Base-by-base conservation (phyloP, 2,113 vertebrate genomes). In the Phocoena sinus region DNA sequence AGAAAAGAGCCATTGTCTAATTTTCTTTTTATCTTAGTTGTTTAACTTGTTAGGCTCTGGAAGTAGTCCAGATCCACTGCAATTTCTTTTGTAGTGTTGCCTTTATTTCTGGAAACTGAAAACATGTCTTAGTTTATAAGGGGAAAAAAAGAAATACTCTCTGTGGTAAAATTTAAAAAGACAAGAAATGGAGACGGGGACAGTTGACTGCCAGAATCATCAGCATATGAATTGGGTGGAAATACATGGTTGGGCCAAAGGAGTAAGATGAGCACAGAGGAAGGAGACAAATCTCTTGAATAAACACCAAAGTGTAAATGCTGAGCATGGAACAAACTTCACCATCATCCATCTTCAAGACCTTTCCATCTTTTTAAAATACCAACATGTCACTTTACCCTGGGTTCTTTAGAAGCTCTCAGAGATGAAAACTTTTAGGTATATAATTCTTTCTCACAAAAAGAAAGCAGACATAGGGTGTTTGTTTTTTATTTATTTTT, bases 21-120 rank as follows among this genome's bases (percentile, higher is more conserved):
- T 94, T 95, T 95, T 50, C 88, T 65, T 71, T 96, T 91, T 58
- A 80, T 96, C 25, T 68, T 93, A 31, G 31, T 88, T 91, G 13
- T 89, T 96, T 93, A 93, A 60, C 81, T 95, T 96, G 74, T 73
- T 90, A 87, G 60, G 38, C 25, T 47, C 41, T 94, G 80, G 65
- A 44, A 81, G 15, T 77, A n/a, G n/a, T 68, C 44, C 56, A 79
- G 56, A 88, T 47, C 9, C 11, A 71, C 26, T 65, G 56, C 20
- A 36, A 0, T 38, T 81, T 70, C 81, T 71, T 94, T 76, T 89
- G 71, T 18, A 92, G 63, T 65, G 8, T 74, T 91, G 68, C 20
- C 44, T 85, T 0, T 63, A 76, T 89, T 95, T 95, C n/a, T 80
- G 93, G 58, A 53, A 68, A 92, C 47, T 87, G 44, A 50, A 38